Evolutionary conservation across 2,113 vertebrate genomes (phyloP).

Genomic region (Lagopus muta): DNA sequence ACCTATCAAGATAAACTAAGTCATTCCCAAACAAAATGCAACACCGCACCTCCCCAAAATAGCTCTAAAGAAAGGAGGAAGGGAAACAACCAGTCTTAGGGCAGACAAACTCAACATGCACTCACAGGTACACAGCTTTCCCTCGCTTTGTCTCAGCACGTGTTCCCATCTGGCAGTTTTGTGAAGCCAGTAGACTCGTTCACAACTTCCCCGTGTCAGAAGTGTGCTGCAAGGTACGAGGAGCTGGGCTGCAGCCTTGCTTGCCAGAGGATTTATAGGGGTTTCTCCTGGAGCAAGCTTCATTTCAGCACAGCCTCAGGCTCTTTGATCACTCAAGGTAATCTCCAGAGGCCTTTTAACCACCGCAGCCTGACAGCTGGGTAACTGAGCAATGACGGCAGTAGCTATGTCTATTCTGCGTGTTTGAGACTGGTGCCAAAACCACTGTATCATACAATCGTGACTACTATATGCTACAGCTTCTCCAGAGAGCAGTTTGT

Average conservation of each 20-base stretch:
- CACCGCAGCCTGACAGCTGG: neutral
- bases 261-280: neutral
- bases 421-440: neutral
- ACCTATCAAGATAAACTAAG: slow-evolving; percentile 10
- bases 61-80: neutral
- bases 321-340: slow-evolving; percentile 32
- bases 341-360: slow-evolving; percentile 30
- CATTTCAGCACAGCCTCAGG: neutral
- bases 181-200: neutral
- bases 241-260: neutral
- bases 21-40: slow-evolving; percentile 26
- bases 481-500: neutral
- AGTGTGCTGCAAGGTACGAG: neutral
- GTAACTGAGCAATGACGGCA: neutral
- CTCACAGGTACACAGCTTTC: neutral
- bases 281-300: slow-evolving; percentile 6
- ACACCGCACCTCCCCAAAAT: slow-evolving; percentile 26
- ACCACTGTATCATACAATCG: neutral
- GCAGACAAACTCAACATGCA: neutral
- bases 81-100: fast-evolving
- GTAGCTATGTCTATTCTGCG: neutral
- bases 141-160: neutral
- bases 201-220: neutral
- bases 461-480: neutral
- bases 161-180: neutral